Evolutionary conservation across 2,113 vertebrate genomes (phyloP), one percentile per base, ranked within the genome.

Genomic region (Poeciliopsis occidentalis): DNA sequence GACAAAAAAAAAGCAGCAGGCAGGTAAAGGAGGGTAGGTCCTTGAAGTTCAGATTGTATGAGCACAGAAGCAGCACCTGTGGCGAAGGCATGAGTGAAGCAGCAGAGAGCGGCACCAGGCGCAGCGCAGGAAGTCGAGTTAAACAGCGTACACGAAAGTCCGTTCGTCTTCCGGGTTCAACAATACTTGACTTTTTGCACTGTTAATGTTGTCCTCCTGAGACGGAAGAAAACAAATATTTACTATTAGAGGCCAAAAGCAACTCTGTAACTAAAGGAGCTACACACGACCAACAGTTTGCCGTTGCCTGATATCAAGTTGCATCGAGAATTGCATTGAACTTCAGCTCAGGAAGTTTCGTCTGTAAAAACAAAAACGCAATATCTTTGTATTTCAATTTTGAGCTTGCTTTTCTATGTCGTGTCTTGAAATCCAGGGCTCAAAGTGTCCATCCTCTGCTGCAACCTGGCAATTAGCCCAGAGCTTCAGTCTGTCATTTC

Each of bases 31-130:
- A n/a, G 27, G 24, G 51, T 64, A 88, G 82, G 85, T 81, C 84
- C 80, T 79, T 64, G 57, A 51, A 73, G 67, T 60, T 90, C 74
- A 80, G 88, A 93, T 89, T 89, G 88, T 83, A 75, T 85, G 83
- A 89, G 91, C 90, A 88, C 82, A 89, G 64, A 88, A 90, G 88
- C 89, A 92, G 88, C 89, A 92, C 87, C 85, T 68, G 76, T 79
- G 66, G 69, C 75, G 82, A 88, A 90, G 89, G 90, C 85, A 85
- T 76, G 81, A 91, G 75, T 77, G 64, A 75, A 75, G 80, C 75
- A 68, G 62, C 77, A 63, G 65, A 83, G 67, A 67, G 32, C 31
- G 64, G 31, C 68, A 44, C 29, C 4, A 79, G 70, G 76, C 11
- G 60, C 75, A 44, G 47, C 22, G 54, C 41, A 74, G 69, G 80